Percentiles rank a stretch among this genome's conserved stretches.
Evolutionary conservation across 1,140 invertebrate genomes (phyloP).

Genomic region (Megathymus violae): DNA sequence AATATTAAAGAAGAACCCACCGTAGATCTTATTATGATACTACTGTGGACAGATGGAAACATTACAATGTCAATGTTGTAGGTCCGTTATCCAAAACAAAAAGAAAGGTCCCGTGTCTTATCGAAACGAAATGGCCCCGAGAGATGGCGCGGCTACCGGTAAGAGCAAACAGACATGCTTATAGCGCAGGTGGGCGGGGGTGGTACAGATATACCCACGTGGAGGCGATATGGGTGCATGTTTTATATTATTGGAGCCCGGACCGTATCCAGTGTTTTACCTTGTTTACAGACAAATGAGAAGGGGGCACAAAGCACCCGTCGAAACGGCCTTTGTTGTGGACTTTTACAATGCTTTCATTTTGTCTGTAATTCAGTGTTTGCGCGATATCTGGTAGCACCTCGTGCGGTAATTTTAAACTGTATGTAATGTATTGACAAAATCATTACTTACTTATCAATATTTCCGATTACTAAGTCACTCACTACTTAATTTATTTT

Average conservation of each 20-base stretch:
- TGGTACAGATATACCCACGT: constrained; percentile 52
- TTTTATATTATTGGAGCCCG: constrained; percentile 79
- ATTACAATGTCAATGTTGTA: constrained; percentile 5
- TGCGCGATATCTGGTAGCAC: too few relatives aligned
- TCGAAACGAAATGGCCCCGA: constrained; percentile 35
- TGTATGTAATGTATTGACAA: too few relatives aligned
- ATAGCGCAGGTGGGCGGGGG: constrained; percentile 51
- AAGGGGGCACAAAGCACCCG: constrained; percentile 37
- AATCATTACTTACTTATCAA: too few relatives aligned
- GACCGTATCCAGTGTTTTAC: constrained; percentile 52
- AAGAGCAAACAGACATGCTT: constrained; percentile 27
- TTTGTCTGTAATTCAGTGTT: constrained; percentile 13
- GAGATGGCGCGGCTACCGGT: constrained; percentile 31
- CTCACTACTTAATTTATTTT: too few relatives aligned
- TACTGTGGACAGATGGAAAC: neutral
- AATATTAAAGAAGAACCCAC: neutral
- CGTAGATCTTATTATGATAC: neutral
- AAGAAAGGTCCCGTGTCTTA: constrained; percentile 40
- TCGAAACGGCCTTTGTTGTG: constrained; percentile 12
- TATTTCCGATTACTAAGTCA: too few relatives aligned
- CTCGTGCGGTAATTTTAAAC: too few relatives aligned
- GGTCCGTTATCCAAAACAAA: constrained; percentile 11
- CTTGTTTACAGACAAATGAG: constrained; percentile 64
- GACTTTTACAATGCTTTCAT: constrained; percentile 20
- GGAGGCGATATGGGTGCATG: constrained; percentile 65